Evolutionary conservation across 2,888 invertebrate species (phyloP).

Genomic region (Meloe dianella): DNA sequence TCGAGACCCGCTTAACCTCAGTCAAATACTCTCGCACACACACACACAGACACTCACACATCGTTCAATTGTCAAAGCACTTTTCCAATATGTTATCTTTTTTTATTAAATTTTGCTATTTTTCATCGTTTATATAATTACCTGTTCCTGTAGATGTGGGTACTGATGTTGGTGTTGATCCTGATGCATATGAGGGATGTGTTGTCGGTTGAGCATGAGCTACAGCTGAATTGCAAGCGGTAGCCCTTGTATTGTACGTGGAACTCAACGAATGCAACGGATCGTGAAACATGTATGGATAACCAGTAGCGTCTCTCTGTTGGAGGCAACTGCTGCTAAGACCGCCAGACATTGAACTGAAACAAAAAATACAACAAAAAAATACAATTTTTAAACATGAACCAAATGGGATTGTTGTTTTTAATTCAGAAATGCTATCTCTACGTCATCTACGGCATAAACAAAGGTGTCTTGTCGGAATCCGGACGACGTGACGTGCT

Average conservation of each 20-base stretch:
- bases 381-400: neutral
- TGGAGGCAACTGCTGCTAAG: constrained; percentile 84
- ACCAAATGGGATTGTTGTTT: constrained; percentile 5
- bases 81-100: neutral
- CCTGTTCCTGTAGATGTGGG: constrained; percentile 61
- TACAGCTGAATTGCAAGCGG: constrained; percentile 71
- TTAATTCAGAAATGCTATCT: constrained; percentile 15
- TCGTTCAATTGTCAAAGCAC: neutral
- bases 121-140: constrained; percentile 36
- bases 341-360: constrained; percentile 84
- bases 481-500: constrained; percentile 52
- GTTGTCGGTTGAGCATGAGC: constrained; percentile 80
- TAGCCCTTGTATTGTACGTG: constrained; percentile 74
- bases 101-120: too few relatives aligned
- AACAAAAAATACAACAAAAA: constrained; percentile 47
- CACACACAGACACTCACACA: neutral
- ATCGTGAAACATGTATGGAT: constrained; percentile 91
- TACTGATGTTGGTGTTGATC: constrained; percentile 64
- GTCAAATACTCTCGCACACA: constrained; percentile 17
- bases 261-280: constrained; percentile 78
- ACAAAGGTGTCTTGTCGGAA: constrained; percentile 54
- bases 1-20: constrained; percentile 54
- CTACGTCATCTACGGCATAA: constrained; percentile 35
- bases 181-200: constrained; percentile 67
- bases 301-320: constrained; percentile 75